Evolutionary conservation across 1,140 invertebrate species (phyloP).

Genomic region (Tetragonula clypearis): DNA sequence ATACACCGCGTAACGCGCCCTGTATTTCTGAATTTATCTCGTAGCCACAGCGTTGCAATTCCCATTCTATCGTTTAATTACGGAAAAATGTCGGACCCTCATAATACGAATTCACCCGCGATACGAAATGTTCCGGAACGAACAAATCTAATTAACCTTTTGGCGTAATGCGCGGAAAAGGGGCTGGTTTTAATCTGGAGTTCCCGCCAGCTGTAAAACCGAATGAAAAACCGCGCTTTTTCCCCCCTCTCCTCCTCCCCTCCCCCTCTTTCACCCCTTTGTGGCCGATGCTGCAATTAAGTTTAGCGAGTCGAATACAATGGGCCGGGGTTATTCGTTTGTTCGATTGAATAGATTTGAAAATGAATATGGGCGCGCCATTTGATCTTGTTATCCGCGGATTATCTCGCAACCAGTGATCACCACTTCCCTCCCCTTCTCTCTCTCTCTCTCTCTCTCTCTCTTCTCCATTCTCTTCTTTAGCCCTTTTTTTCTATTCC

Average conservation of each 20-base stretch:
- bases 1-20: no score
- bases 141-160: conserved; percentile 35
- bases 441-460: no score
- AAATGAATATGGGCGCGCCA: conserved; percentile 29
- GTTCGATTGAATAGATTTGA: conserved; percentile 5
- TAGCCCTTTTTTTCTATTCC: background rate
- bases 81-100: conserved; percentile 4
- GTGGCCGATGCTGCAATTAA: background rate
- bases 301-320: conserved; percentile 17
- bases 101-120: background rate
- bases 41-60: background rate
- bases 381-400: conserved; percentile 39
- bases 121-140: conserved; percentile 16
- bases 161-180: background rate
- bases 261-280: no score
- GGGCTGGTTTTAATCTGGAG: background rate
- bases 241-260: no score
- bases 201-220: conserved; percentile 18
- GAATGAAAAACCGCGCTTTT: conserved; percentile 5
- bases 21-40: background rate
- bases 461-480: background rate
- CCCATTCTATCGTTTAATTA: conserved; percentile 2
- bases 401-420: conserved; percentile 25
- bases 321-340: conserved; percentile 19
- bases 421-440: background rate